Conservation (phyloP, 1,140 invertebrate genomes). For the Cataglyphis hispanica region DNA sequence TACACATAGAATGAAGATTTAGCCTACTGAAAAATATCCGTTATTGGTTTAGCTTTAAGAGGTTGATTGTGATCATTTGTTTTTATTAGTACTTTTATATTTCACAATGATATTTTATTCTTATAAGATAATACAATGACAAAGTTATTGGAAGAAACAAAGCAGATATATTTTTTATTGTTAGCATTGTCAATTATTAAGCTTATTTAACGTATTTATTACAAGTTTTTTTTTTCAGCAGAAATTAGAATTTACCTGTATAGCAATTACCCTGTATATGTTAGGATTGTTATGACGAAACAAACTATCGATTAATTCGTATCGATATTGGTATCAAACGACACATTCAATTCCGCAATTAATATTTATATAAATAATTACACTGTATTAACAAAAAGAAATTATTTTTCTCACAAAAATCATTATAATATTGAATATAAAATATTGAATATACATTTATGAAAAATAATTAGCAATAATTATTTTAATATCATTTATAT, state of each 20-base stretch:
- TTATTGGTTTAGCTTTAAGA: neutral
- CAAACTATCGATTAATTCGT: constrained; percentile 7
- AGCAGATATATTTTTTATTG: too few relatives aligned
- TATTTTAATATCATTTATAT: neutral
- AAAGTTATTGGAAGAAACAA: too few relatives aligned
- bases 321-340: neutral
- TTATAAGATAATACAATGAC: neutral
- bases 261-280: neutral
- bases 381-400: neutral
- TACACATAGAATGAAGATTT: neutral
- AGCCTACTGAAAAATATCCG: neutral
- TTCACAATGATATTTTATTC: neutral
- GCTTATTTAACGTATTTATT: too few relatives aligned
- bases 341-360: neutral
- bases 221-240: too few relatives aligned
- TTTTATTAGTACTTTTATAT: neutral
- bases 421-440: neutral
- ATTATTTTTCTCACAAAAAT: neutral
- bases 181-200: too few relatives aligned
- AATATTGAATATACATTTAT: neutral
- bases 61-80: neutral
- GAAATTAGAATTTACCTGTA: neutral
- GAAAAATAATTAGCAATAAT: neutral
- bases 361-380: neutral
- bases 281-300: constrained; percentile 15